Conservation (phyloP, 2,797 vertebrate genomes). For the Poecilia wingei region DNA sequence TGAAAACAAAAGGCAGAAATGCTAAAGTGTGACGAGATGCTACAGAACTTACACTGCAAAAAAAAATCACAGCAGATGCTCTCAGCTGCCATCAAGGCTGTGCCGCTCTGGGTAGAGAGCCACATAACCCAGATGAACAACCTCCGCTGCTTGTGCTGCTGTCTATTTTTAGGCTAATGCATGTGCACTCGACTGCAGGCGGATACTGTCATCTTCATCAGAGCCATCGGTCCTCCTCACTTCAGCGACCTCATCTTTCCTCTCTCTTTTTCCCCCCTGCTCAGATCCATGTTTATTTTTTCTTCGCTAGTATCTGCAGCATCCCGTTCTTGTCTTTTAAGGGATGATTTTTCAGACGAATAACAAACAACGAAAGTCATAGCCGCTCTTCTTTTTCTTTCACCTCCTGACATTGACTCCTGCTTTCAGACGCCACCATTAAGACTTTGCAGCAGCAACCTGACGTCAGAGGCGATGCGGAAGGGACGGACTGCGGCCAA, state of each 20-base stretch:
- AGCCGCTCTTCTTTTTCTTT: neutral
- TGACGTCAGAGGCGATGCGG: slow-evolving; percentile 7
- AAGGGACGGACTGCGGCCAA: slow-evolving; percentile 28
- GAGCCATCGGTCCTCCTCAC: slow-evolving; percentile 36
- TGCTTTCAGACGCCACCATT: slow-evolving; percentile 4
- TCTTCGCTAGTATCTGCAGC: neutral
- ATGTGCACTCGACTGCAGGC: slow-evolving; percentile 38
- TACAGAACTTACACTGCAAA: neutral
- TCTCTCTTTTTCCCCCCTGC: neutral
- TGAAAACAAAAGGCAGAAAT: neutral
- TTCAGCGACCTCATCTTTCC: slow-evolving; percentile 28
- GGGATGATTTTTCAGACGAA: slow-evolving; percentile 38
- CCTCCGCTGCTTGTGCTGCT: neutral
- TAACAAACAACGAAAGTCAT: slow-evolving; percentile 50
- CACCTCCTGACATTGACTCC: slow-evolving; percentile 13
- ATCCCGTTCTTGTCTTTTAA: slow-evolving; percentile 6
- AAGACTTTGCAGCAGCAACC: slow-evolving; percentile 12
- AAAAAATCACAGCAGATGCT: neutral
- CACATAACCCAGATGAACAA: neutral
- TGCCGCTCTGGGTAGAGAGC: neutral
- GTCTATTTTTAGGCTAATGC: slow-evolving; percentile 31
- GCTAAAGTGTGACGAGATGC: neutral
- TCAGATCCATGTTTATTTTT: neutral
- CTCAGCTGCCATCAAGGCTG: neutral
- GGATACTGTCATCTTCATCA: slow-evolving; percentile 39